Evolutionary conservation across 2,888 invertebrate species (phyloP), one percentile per base, ranked within the genome.

Genomic region (Polydrusus tereticollis): DNA sequence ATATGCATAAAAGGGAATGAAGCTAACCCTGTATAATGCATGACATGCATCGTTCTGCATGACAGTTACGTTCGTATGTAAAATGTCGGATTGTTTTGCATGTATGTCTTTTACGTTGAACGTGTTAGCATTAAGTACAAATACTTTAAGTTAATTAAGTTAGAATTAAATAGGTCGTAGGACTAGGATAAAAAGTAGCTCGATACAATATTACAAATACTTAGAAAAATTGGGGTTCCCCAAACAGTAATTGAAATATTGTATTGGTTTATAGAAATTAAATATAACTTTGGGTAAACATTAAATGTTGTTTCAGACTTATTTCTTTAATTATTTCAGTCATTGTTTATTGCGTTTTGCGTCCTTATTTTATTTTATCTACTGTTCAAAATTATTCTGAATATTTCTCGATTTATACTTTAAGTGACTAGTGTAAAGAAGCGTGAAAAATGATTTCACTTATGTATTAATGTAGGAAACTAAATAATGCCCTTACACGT

Each of bases 21-120:
- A 16, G 14, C 26, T 26, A 26, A 26, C 3, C n/a, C n/a, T 41
- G 14, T 41, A 12, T 33, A n/a, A 33, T 33, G 62, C 62, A 62
- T 62, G 62, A 4, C 10, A 47, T 33, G 62, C 62, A 62, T 62
- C 62, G 23, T 62, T 47, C 62, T 47, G 62, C 62, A 62, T 23
- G 47, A 33, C n/a, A 14, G 16, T 23, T 1, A 45, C 7, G 26
- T 52, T 26, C 8, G 26, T 29, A 26, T n/a, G 10, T 26, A 43
- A 2, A 59, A 6, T 59, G 7, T 14, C 14, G 26, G 41, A 20
- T 33, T 62, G 47, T 47, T 45, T 33, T 47, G 29, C 62, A 62
- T 62, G 62, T 2, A 33, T 16, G 12, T 45, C 23, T 5, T 26
- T 45, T 20, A 41, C 23, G 47, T 16, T 18, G n/a, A 33, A 43